Percentiles rank a stretch among this genome's conserved stretches.
Conservation (phyloP, 2,113 vertebrate species). For the Coturnix japonica region DNA sequence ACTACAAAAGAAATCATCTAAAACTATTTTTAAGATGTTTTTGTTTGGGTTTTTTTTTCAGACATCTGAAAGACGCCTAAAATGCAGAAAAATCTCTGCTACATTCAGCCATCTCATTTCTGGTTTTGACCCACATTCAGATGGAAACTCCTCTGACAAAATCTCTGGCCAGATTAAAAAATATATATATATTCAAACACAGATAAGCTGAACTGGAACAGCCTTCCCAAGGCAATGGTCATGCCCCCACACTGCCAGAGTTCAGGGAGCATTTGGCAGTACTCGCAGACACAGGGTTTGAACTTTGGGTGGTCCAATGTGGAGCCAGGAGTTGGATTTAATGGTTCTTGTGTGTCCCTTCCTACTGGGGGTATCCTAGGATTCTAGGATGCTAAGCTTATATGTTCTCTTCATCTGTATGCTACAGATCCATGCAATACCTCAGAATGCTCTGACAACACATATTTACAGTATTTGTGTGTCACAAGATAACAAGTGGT, state of each 20-base stretch:
- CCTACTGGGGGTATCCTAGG: neutral
- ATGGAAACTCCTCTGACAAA: neutral
- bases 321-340: no score
- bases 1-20: constrained; percentile 5
- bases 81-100: neutral
- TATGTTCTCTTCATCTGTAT: neutral
- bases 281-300: neutral
- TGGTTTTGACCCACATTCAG: neutral
- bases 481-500: neutral
- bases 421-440: no score
- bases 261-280: neutral
- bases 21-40: neutral
- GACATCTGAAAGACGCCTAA: neutral
- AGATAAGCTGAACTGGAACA: neutral
- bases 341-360: neutral
- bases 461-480: neutral
- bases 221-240: neutral
- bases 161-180: neutral
- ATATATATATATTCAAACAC: no score
- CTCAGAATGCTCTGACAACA: neutral
- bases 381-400: neutral
- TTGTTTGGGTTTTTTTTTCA: neutral
- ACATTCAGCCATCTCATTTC: neutral
- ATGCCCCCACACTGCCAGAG: neutral
- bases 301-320: no score